Evolutionary conservation across 2,113 vertebrate species (phyloP).

Genomic region (Toxotes chatareus): DNA sequence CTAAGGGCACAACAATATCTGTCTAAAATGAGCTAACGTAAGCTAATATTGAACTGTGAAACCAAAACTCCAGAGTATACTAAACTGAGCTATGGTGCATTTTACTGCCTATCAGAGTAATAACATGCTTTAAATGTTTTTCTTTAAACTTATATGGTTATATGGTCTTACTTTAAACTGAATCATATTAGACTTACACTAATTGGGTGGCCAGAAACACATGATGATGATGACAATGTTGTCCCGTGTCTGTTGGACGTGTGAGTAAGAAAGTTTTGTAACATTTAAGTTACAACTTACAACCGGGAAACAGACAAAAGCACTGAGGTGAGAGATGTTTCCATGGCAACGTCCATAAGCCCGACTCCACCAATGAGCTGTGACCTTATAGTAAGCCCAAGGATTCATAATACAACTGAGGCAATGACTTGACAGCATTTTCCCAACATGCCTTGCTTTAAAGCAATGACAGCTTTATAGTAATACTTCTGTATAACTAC

Average conservation of each 20-base stretch:
- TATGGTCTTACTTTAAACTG: neutral
- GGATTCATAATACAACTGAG: conserved; percentile 25
- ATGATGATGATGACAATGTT: neutral
- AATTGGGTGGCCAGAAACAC: neutral
- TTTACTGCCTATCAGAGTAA: neutral
- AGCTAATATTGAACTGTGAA: neutral
- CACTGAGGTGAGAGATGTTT: conserved; percentile 52
- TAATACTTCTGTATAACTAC: neutral
- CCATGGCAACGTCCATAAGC: conserved; percentile 51
- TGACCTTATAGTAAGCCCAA: conserved; percentile 28
- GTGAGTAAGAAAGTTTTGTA: neutral
- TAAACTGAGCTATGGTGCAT: neutral
- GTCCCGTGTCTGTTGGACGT: neutral
- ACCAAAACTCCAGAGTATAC: neutral
- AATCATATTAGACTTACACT: neutral
- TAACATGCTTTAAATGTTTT: neutral
- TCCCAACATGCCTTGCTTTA: neutral
- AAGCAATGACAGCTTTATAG: neutral
- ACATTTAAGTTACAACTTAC: too few relatives aligned
- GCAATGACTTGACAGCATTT: neutral
- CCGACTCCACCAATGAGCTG: conserved; percentile 46
- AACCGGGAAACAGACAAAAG: conserved; percentile 5
- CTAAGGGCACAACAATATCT: neutral
- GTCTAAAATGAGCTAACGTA: neutral
- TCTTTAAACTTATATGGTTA: neutral